Evolutionary conservation across 2,797 vertebrate species (phyloP), one percentile per base, ranked within the genome.

Genomic region (Loris lydekkerianus): DNA sequence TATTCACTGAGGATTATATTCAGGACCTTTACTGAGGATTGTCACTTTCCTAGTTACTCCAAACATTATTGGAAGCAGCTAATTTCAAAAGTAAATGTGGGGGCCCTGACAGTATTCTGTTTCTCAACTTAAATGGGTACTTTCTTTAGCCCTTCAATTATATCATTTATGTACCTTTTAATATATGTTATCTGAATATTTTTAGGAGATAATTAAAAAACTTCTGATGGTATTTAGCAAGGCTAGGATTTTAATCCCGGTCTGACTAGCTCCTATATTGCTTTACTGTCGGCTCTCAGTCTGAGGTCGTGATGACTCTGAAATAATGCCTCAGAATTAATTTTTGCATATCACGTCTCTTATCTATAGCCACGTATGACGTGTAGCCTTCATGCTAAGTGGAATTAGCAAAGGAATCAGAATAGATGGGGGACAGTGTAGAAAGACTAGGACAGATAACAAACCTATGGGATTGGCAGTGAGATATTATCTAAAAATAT

Each of bases 161-260:
- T 75, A 56, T 37, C 10, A 3, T 61, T 86, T 80, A 67, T 31
- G 34, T 34, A 40, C 18, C 29, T 91, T 58, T 53, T 63, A 43
- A 25, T 60, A 4, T 73, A 5, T 77, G 37, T 34, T 63, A 65
- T 1, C n/a, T 85, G 34, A 91, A 10, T 60, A 53, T 23, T 88
- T 84, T 49, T 73, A 72, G 86, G 31, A 67, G 63, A 20, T 63
- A 31, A 37, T 91, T 91, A 69, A 27, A 77, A 61, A 95, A 75
- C 10, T 49, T 5, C 58, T 3, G 10, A 77, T 63, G 60, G 17
- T 31, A 23, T 9, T 49, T 11, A 63, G n/a, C 25, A 63, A 49
- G 15, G 9, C 58, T 27, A 15, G 56, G 14, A 29, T 86, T 93
- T 90, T 86, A 46, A 67, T 70, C n/a, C 34, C 76, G 29, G 86